These are phyloP conservation scores for Dolichoris vasculosae DNA, from an alignment of 1,140 invertebrate genomes.

Conservation along the genomic window DNA sequence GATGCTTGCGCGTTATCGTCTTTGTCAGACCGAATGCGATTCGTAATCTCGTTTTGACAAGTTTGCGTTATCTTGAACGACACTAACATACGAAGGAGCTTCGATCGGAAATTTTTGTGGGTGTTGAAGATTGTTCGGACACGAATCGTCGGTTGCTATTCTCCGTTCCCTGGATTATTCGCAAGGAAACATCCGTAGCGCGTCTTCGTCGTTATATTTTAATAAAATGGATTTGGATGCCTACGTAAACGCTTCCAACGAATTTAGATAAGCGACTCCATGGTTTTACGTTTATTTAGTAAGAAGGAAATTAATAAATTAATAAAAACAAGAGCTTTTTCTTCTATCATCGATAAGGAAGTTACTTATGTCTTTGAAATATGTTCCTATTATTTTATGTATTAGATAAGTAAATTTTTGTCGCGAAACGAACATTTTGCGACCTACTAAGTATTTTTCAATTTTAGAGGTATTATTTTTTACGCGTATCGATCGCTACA, in stretches of 20 bases:
- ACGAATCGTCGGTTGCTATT: background rate
- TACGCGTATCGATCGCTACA: too few species aligned
- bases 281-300: background rate
- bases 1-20: background rate
- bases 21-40: background rate
- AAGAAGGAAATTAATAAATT: too few species aligned
- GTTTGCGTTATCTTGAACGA: background rate
- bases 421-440: too few species aligned
- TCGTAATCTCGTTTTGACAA: constrained; percentile 6
- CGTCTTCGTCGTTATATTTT: background rate
- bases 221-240: background rate
- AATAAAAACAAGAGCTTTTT: background rate
- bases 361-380: too few species aligned
- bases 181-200: background rate
- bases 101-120: background rate
- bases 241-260: background rate
- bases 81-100: background rate
- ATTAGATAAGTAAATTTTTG: too few species aligned
- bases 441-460: too few species aligned
- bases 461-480: too few species aligned
- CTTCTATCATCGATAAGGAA: too few species aligned
- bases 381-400: too few species aligned
- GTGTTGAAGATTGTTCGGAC: background rate
- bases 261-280: background rate
- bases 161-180: background rate